These are phyloP conservation scores for Girardinus metallicus DNA, from an alignment of 2,797 vertebrate species.

Conservation along the genomic window DNA sequence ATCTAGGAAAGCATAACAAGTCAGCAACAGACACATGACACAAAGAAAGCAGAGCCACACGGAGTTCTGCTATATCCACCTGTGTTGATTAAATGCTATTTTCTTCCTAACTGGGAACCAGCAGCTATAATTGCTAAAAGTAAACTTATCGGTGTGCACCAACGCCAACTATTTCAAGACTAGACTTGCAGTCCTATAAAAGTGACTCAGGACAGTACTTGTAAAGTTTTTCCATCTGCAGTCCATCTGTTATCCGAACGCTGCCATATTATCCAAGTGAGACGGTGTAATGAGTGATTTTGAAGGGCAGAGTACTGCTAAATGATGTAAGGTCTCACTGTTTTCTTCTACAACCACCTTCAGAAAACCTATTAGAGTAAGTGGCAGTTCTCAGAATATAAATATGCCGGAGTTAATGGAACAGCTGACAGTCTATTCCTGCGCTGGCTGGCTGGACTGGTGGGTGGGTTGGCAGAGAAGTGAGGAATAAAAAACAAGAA, in stretches of 20 bases:
- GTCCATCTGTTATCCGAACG: slow-evolving; percentile 46
- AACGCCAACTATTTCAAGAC: slow-evolving; percentile 13
- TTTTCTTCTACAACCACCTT: slow-evolving; percentile 66
- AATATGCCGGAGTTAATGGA: slow-evolving; percentile 84
- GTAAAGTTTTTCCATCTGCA: slow-evolving; percentile 40
- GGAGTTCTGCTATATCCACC: slow-evolving; percentile 24
- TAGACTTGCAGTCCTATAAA: slow-evolving; percentile 13
- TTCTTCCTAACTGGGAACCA: slow-evolving; percentile 13
- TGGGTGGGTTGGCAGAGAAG: background rate
- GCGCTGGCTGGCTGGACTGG: slow-evolving; percentile 30
- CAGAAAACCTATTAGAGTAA: slow-evolving; percentile 82
- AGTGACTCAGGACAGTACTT: slow-evolving; percentile 29
- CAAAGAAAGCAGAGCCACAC: slow-evolving; percentile 16
- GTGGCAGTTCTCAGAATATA: slow-evolving; percentile 81
- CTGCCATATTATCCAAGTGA: slow-evolving; percentile 37
- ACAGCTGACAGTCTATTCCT: slow-evolving; percentile 83
- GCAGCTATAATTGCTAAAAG: slow-evolving; percentile 14
- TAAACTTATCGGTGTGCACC: slow-evolving; percentile 24
- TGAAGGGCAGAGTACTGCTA: slow-evolving; percentile 57
- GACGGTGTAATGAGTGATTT: slow-evolving; percentile 34
- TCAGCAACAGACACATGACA: slow-evolving; percentile 54
- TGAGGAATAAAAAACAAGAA: background rate
- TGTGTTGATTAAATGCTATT: slow-evolving; percentile 40
- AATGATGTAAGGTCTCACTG: slow-evolving; percentile 53
- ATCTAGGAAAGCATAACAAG: slow-evolving; percentile 69